Percentiles rank a stretch among this genome's conserved stretches.
These are phyloP conservation scores for Boleophthalmus pectinirostris DNA, from an alignment of 2,113 vertebrate species.

Conservation along the genomic window DNA sequence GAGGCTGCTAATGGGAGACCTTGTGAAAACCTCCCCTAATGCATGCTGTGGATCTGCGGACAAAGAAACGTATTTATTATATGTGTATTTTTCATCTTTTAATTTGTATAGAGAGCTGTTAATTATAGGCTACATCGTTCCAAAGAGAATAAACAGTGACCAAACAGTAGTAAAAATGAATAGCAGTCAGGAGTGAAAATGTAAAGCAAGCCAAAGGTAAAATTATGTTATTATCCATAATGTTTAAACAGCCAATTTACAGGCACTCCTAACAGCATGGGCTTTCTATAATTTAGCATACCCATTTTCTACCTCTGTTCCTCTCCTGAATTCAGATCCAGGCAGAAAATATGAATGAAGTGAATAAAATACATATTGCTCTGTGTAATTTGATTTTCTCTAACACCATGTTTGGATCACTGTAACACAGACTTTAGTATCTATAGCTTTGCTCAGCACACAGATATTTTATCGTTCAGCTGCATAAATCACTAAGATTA, in stretches of 20 bases:
- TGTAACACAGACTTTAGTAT: no score
- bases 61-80: constrained; percentile 34
- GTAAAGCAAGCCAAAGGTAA: not conserved
- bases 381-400: not conserved
- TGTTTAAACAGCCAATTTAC: constrained; percentile 2
- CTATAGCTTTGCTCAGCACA: no score
- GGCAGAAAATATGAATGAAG: not conserved
- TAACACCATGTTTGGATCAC: not conserved
- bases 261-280: not conserved
- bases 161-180: not conserved
- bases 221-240: constrained; percentile 8
- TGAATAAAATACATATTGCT: not conserved
- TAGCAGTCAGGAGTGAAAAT: not conserved
- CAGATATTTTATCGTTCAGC: no score
- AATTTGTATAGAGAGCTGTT: not conserved
- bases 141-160: not conserved
- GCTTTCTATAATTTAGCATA: not conserved
- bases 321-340: not conserved
- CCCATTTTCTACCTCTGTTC: not conserved
- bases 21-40: constrained; percentile 45
- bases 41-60: constrained; percentile 2
- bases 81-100: constrained; percentile 9
- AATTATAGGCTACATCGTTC: not conserved
- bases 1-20: constrained; percentile 62
- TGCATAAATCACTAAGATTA: no score